phyloP scores from a whole-genome alignment of 2,888 invertebrate genomes.

The Mesochorus sp. region DNA sequence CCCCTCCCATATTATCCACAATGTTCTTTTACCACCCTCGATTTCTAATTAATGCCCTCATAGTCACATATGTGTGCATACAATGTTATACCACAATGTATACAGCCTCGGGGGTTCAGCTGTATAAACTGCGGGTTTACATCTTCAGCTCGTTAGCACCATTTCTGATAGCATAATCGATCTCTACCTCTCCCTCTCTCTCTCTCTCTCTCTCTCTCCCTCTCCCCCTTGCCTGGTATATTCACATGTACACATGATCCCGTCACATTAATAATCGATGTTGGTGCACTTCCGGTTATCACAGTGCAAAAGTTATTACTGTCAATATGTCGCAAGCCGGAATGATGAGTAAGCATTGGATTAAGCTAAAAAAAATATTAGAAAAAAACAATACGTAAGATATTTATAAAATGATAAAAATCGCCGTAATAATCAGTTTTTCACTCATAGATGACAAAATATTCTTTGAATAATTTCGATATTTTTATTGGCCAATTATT shows the following conservation, averaged over 20 bases:
- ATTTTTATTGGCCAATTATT: too few species aligned
- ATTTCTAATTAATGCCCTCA: constrained; percentile 1
- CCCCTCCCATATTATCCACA: not conserved
- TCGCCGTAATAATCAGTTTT: too few species aligned
- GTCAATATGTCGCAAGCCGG: not conserved
- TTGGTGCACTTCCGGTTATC: constrained; percentile 52
- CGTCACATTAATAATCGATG: constrained; percentile 65
- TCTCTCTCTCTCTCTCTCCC: constrained; percentile 15
- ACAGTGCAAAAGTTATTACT: constrained; percentile 16
- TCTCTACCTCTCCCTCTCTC: constrained; percentile 31
- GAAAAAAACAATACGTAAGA: not conserved
- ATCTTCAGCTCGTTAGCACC: constrained; percentile 54
- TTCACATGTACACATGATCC: constrained; percentile 34
- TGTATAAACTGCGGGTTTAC: constrained; percentile 5
- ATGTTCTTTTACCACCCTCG: not conserved
- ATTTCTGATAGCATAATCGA: constrained; percentile 53
- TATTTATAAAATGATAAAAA: too few species aligned
- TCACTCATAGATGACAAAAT: too few species aligned
- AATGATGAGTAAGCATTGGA: not conserved
- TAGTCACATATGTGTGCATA: not conserved
- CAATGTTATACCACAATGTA: constrained; percentile 14
- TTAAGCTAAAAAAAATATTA: not conserved
- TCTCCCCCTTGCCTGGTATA: constrained; percentile 14
- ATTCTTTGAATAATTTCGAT: too few species aligned
- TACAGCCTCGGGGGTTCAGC: not conserved